These are phyloP conservation scores for Sialis fuliginosa DNA, from an alignment of 2,888 invertebrate species.

Conservation along the genomic window DNA sequence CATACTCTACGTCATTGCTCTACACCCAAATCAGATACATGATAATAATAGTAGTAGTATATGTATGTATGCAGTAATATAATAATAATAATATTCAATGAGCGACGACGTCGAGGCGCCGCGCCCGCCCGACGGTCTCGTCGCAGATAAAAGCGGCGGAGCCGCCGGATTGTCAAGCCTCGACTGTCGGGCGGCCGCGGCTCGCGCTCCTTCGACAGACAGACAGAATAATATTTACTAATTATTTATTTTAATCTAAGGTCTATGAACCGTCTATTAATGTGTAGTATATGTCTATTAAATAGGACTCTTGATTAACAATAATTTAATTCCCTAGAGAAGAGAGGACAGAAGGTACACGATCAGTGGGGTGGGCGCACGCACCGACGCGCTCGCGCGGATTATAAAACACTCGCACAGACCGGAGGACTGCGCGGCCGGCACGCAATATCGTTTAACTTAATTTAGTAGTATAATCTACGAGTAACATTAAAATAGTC, in stretches of 20 bases:
- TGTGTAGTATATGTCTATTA: conserved; percentile 2
- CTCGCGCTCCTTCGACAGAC: conserved; percentile 14
- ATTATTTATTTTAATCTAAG: conserved; percentile 7
- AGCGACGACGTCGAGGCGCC: too few relatives aligned
- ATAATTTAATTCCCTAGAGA: conserved; percentile 5
- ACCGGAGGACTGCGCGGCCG: not conserved
- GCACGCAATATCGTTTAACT: not conserved
- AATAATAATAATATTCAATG: too few relatives aligned
- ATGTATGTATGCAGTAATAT: too few relatives aligned
- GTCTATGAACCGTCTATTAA: conserved; percentile 2
- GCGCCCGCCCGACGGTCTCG: too few relatives aligned
- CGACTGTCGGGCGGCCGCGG: not conserved
- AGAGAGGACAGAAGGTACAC: not conserved
- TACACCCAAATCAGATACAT: too few relatives aligned
- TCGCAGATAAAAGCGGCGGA: too few relatives aligned
- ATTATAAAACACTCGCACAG: not conserved
- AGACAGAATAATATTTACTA: conserved; percentile 19
- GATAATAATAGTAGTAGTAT: too few relatives aligned
- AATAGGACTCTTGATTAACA: conserved; percentile 3
- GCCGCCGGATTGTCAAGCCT: not conserved
- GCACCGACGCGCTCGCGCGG: not conserved
- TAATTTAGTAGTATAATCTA: conserved; percentile 5
- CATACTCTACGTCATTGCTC: too few relatives aligned
- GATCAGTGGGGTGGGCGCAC: not conserved
- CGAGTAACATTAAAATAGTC: conserved; percentile 4